Evolutionary conservation across 2,888 invertebrate species (phyloP).

Genomic region (Plagodis dolabraria): DNA sequence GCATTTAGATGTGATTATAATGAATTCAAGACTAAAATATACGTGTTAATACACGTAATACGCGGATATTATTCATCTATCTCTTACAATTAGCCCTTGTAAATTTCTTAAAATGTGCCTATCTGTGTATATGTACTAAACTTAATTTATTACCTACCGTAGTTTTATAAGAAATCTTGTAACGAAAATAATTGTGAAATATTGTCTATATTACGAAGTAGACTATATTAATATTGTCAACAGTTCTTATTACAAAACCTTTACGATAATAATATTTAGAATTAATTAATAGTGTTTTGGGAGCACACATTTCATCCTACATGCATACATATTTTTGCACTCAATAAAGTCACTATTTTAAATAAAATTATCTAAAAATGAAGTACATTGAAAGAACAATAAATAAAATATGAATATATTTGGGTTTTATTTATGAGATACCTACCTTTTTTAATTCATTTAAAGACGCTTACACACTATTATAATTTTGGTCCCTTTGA

Average conservation of each 20-base stretch:
- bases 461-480: no score
- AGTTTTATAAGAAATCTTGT: conserved; percentile 19
- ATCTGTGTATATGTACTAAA: conserved; percentile 18
- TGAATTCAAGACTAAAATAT: no score
- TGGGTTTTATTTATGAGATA: conserved; percentile 54
- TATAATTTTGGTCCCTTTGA: no score
- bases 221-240: conserved; percentile 15
- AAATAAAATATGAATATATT: conserved; percentile 59
- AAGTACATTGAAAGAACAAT: conserved; percentile 76
- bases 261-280: conserved; percentile 18
- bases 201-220: conserved; percentile 2
- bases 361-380: conserved; percentile 71
- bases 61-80: no score
- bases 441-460: no score
- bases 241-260: conserved; percentile 13
- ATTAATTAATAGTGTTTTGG: conserved; percentile 62
- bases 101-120: conserved; percentile 29
- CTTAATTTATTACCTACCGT: conserved; percentile 15
- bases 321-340: conserved; percentile 76
- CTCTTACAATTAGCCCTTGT: conserved; percentile 5
- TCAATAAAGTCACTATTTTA: conserved; percentile 80
- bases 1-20: no score
- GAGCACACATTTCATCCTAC: conserved; percentile 75
- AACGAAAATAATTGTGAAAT: conserved; percentile 13
- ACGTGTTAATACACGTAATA: no score